These are phyloP conservation scores for Philereme vetulata DNA, from an alignment of 2,888 invertebrate genomes.

Conservation along the genomic window DNA sequence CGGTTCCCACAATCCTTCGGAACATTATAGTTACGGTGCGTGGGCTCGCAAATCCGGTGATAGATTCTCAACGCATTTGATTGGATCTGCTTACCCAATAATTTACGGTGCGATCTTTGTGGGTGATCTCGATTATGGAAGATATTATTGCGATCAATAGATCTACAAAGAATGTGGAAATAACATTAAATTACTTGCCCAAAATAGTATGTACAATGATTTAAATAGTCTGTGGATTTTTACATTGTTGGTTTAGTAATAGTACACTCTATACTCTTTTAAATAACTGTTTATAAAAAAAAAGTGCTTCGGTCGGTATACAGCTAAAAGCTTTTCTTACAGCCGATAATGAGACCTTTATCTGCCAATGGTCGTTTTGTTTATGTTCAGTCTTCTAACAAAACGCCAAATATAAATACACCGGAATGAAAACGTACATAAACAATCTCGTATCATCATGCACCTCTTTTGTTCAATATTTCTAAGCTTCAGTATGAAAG, in stretches of 20 bases:
- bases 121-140: constrained; percentile 28
- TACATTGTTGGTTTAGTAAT: no score
- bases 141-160: constrained; percentile 18
- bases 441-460: constrained; percentile 47
- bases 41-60: constrained; percentile 27
- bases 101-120: constrained; percentile 29
- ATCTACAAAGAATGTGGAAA: constrained; percentile 16
- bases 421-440: constrained; percentile 42
- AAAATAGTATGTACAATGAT: not conserved
- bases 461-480: constrained; percentile 54
- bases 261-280: not conserved
- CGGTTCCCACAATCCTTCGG: constrained; percentile 34
- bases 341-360: constrained; percentile 16
- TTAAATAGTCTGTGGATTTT: no score
- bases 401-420: constrained; percentile 28
- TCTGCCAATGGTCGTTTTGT: constrained; percentile 12
- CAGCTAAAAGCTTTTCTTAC: constrained; percentile 6
- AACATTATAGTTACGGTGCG: constrained; percentile 30
- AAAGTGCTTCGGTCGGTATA: not conserved
- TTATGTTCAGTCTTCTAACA: constrained; percentile 24
- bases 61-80: constrained; percentile 27
- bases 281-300: not conserved
- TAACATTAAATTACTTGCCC: not conserved
- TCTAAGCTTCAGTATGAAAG: constrained; percentile 64
- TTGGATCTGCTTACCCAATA: constrained; percentile 30